Percentiles rank a stretch among this genome's conserved stretches.
These are phyloP conservation scores for Solenodon paradoxus DNA, from an alignment of 2,113 vertebrate species.

Conservation along the genomic window DNA sequence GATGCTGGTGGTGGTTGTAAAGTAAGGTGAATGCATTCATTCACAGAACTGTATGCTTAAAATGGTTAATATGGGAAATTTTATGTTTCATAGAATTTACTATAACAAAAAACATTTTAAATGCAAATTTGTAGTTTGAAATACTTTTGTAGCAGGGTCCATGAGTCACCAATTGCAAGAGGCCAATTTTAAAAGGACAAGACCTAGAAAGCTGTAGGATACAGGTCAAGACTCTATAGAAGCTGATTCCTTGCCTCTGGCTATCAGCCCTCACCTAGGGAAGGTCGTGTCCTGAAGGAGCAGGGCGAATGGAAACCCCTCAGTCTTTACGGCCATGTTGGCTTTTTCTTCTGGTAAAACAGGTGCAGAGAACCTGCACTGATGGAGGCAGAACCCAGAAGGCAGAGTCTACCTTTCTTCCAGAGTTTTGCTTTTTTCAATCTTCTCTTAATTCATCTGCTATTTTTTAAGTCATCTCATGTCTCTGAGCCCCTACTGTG, in stretches of 20 bases:
- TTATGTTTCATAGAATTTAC: background rate
- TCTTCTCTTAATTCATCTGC: background rate
- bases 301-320: accelerated
- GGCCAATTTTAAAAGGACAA: background rate
- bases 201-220: background rate
- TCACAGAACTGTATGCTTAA: background rate
- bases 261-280: background rate
- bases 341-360: background rate
- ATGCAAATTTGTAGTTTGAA: background rate
- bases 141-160: background rate
- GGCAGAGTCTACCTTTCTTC: background rate
- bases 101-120: background rate
- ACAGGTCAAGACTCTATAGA: accelerated
- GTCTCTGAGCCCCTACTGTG: background rate
- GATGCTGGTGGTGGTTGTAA: accelerated
- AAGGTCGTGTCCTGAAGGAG: accelerated
- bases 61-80: background rate
- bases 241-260: background rate
- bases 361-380: accelerated
- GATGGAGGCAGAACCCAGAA: background rate
- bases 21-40: accelerated
- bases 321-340: accelerated
- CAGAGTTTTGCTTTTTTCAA: background rate
- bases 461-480: background rate
- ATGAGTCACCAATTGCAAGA: background rate